Percentiles rank a stretch among this genome's conserved stretches.
phyloP scores from a whole-genome alignment of 2,888 invertebrate species.

The Ophioninae sp. region DNA sequence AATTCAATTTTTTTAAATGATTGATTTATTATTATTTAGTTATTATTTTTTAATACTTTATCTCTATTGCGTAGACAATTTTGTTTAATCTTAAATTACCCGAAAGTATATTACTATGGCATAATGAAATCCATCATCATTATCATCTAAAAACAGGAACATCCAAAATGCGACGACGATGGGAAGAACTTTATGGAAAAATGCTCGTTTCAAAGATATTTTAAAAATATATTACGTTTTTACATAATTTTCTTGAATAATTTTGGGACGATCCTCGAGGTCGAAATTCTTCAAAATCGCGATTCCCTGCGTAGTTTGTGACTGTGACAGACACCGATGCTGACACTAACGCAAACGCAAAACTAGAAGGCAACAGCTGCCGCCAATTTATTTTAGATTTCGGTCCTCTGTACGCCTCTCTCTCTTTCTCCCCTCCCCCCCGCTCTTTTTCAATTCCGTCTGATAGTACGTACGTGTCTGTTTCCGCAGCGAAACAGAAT shows the following conservation, averaged over 20 bases:
- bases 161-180: background rate
- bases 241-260: background rate
- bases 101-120: too few relatives aligned
- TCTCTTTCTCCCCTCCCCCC: slow-evolving; percentile 17
- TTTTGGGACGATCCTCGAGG: background rate
- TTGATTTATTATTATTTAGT: too few relatives aligned
- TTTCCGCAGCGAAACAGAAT: slow-evolving; percentile 24
- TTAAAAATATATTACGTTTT: background rate
- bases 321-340: slow-evolving; percentile 69
- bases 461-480: background rate
- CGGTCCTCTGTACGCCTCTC: slow-evolving; percentile 53
- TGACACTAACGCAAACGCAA: slow-evolving; percentile 72
- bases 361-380: slow-evolving; percentile 78
- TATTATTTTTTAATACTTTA: too few relatives aligned
- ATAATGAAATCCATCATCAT: too few relatives aligned
- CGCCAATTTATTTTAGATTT: slow-evolving; percentile 79
- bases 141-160: background rate
- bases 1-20: too few relatives aligned
- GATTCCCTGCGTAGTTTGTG: background rate
- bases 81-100: too few relatives aligned
- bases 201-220: background rate
- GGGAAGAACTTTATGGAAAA: background rate
- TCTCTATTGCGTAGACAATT: too few relatives aligned
- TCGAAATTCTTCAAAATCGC: background rate
- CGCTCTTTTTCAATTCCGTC: background rate